phyloP scores from a whole-genome alignment of 2,888 invertebrate species.

The Ecliptopera silaceata region DNA sequence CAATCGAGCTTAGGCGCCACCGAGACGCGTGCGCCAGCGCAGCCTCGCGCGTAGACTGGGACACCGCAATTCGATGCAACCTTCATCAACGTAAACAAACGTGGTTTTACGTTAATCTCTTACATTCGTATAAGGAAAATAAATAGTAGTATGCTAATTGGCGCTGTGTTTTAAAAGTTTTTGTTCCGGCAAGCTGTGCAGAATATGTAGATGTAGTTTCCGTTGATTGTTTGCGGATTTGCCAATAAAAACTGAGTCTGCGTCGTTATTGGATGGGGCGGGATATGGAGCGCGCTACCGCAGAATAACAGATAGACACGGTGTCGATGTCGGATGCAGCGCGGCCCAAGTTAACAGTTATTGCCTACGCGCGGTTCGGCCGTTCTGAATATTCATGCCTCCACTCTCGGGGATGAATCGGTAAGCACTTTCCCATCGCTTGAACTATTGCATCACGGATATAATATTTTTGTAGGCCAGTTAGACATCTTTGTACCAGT shows the following conservation, averaged over 20 bases:
- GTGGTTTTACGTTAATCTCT: conserved; percentile 61
- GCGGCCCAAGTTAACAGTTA: conserved; percentile 73
- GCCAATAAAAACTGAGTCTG: conserved; percentile 20
- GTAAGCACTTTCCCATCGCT: conserved; percentile 47
- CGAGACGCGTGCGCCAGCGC: conserved; percentile 80
- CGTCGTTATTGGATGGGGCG: conserved; percentile 23
- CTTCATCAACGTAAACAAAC: conserved; percentile 80
- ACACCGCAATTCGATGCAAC: conserved; percentile 80
- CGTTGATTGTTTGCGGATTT: conserved; percentile 23
- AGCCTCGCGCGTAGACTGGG: conserved; percentile 78
- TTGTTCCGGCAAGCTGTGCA: conserved; percentile 1
- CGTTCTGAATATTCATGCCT: conserved; percentile 73
- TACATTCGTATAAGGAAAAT: conserved; percentile 38
- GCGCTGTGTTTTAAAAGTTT: conserved; percentile 35
- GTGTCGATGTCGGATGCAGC: conserved; percentile 49
- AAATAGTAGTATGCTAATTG: conserved; percentile 47
- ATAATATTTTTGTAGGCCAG: not conserved
- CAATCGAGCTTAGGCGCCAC: conserved; percentile 73
- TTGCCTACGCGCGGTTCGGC: conserved; percentile 62
- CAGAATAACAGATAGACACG: conserved; percentile 52
- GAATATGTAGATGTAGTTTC: conserved; percentile 3
- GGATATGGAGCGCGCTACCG: conserved; percentile 18
- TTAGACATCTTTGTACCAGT: not conserved
- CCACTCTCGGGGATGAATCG: conserved; percentile 54
- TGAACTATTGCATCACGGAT: conserved; percentile 35